Base-by-base conservation (phyloP, 1,140 invertebrate species). In the Heterodera carotae region DNA sequence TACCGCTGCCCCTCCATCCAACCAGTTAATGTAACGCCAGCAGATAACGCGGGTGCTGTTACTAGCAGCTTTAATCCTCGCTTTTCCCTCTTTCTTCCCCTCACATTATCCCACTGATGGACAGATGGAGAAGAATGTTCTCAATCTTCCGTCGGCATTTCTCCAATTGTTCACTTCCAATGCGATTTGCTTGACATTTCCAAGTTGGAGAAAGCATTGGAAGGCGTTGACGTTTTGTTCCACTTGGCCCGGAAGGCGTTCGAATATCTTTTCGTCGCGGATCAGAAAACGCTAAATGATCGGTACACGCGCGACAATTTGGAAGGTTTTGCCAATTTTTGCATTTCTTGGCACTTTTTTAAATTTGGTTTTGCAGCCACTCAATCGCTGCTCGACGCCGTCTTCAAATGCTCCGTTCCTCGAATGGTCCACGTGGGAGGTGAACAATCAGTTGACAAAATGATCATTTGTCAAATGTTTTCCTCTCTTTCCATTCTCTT, bases 191-290 rank as follows among this genome's bases (percentile, higher is more conserved):
- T 48, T 12, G 70, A 83, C 33, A 2, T 27, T 36, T 25, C 15
- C 2, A 43, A 29, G n/a, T 10, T 79, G 15, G 56, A 80, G 69
- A 66, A 80, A 10, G 75, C 71, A 6, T 43, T 81, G 29, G 10
- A 73, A n/a, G 81, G 66, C 7, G 68, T 68, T 22, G 29, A 77
- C n/a, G 60, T 83, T 31, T 66, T 81, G n/a, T 75, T 81, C 39
- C 80, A 81, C 69, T 79, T 82, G 76, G 80, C 80, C 25, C 62
- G 81, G 12, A 77, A 79, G 66, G 59, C 59, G 22, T 68, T 82
- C 43, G 81, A 81, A 53, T 83, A 34, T 22, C 27, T 81, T 15
- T 48, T 59, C 22, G 25, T 56, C 10, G n/a, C n/a, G 18, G 60
- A 71, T 64, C 48, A 83, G 29, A 25, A 59, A 10, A 15, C 15